phyloP scores from a whole-genome alignment of 2,113 vertebrate species.

The Lynx canadensis region DNA sequence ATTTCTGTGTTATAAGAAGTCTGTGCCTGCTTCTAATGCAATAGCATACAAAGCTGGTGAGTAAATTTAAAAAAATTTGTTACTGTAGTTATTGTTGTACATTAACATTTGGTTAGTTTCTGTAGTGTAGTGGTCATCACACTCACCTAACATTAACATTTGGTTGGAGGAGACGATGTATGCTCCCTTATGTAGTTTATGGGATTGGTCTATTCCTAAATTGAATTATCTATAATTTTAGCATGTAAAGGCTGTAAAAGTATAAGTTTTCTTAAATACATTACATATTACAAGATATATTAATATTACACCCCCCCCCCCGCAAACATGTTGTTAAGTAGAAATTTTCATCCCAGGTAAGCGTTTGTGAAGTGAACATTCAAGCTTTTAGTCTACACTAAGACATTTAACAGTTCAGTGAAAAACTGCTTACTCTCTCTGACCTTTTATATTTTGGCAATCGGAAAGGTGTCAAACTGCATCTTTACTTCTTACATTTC shows the following conservation, averaged over 20 bases:
- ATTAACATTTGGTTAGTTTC: constrained; percentile 32
- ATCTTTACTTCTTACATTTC: constrained; percentile 76
- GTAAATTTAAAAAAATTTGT: constrained; percentile 73
- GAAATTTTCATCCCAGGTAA: constrained; percentile 49
- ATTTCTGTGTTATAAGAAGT: constrained; percentile 99
- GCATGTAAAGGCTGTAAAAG: constrained; percentile 29
- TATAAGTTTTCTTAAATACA: constrained; percentile 46
- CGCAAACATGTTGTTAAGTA: constrained; percentile 23
- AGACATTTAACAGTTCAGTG: constrained; percentile 59
- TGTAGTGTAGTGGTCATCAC: not conserved
- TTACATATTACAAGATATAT: not conserved
- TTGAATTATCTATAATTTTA: constrained; percentile 50
- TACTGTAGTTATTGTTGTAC: not conserved
- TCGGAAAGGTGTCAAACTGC: constrained; percentile 71
- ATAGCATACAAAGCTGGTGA: constrained; percentile 98
- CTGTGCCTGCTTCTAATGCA: constrained; percentile 96
- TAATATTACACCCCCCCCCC: not conserved
- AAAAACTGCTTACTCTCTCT: constrained; percentile 56
- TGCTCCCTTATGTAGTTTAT: constrained; percentile 9
- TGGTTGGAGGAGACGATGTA: constrained; percentile 27
- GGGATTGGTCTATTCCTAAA: not conserved
- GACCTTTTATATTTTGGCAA: constrained; percentile 69
- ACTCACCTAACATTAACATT: not conserved
- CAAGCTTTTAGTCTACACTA: constrained; percentile 38
- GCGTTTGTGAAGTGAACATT: constrained; percentile 47